Evolutionary conservation across 2,888 invertebrate genomes (phyloP).

Genomic region (Drosophila subquinaria): DNA sequence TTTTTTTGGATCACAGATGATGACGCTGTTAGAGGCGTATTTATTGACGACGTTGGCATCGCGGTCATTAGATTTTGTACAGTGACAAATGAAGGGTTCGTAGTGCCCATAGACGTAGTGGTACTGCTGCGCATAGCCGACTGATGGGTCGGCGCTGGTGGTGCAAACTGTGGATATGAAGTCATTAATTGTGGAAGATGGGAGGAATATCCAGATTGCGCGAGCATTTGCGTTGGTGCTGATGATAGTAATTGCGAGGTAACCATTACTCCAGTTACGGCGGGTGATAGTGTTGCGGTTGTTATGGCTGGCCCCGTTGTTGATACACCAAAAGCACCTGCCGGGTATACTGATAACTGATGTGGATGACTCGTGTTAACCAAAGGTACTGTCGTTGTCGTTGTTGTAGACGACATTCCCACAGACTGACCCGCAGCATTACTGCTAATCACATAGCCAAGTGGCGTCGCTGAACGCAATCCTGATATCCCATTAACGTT

Average conservation of each 20-base stretch:
- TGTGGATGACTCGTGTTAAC: slow-evolving; percentile 55
- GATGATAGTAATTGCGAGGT: slow-evolving; percentile 64
- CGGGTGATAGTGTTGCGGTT: slow-evolving; percentile 41
- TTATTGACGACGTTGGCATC: slow-evolving; percentile 82
- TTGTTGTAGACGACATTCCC: slow-evolving; percentile 41
- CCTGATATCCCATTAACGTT: slow-evolving; percentile 38
- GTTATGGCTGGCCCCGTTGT: slow-evolving; percentile 32
- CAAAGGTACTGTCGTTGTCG: slow-evolving; percentile 55
- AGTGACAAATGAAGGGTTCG: slow-evolving; percentile 49
- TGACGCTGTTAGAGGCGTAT: slow-evolving; percentile 36
- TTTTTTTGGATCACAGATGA: slow-evolving; percentile 87
- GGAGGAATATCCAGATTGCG: slow-evolving; percentile 66
- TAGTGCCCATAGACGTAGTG: slow-evolving; percentile 82
- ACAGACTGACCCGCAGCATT: slow-evolving; percentile 53
- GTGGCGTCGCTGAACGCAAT: slow-evolving; percentile 66
- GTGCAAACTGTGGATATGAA: slow-evolving; percentile 75
- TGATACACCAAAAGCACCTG: slow-evolving; percentile 42
- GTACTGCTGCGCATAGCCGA: slow-evolving; percentile 85
- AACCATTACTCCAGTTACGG: slow-evolving; percentile 45
- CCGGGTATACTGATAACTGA: slow-evolving; percentile 48
- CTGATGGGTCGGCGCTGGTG: slow-evolving; percentile 86
- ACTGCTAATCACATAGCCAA: slow-evolving; percentile 53
- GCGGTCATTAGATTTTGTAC: slow-evolving; percentile 62
- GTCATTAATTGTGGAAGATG: slow-evolving; percentile 73
- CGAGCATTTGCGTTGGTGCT: slow-evolving; percentile 60